These are phyloP conservation scores for Oreochromis spilurus DNA, from an alignment of 2,113 vertebrate genomes.

Conservation along the genomic window DNA sequence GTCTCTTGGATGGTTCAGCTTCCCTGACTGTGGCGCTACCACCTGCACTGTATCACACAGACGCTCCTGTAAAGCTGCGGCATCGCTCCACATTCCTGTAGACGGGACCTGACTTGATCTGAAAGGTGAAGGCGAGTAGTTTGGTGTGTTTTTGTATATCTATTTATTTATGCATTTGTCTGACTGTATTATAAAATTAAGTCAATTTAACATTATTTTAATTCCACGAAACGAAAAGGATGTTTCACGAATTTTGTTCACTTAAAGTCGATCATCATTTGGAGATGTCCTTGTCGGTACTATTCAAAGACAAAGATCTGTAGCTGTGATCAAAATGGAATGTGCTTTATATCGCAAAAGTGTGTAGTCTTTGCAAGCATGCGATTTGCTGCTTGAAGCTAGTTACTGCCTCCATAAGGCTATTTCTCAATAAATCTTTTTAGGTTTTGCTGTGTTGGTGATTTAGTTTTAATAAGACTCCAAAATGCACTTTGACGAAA, in stretches of 20 bases:
- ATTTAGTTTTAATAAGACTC: background rate
- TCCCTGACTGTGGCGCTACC: conserved; percentile 14
- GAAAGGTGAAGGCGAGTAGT: conserved; percentile 51
- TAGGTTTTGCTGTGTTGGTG: background rate
- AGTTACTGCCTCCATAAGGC: background rate
- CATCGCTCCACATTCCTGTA: conserved; percentile 58
- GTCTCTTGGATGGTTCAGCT: conserved; percentile 41
- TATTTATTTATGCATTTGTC: background rate
- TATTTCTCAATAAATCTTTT: background rate
- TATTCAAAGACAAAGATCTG: background rate
- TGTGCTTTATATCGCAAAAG: background rate
- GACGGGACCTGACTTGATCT: conserved; percentile 36
- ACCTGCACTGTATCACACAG: conserved; percentile 43
- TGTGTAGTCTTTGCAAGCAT: background rate
- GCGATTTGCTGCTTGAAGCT: background rate
- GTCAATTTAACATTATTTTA: background rate
- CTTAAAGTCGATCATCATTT: background rate
- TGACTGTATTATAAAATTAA: background rate
- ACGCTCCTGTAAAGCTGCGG: conserved; percentile 39
- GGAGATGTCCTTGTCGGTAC: background rate
- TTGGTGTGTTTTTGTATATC: background rate
- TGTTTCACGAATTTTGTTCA: background rate
- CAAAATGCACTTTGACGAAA: background rate
- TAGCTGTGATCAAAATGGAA: background rate
- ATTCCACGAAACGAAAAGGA: background rate